These are phyloP conservation scores for Papilio aristodemus DNA, from an alignment of 1,140 invertebrate species.

Conservation along the genomic window DNA sequence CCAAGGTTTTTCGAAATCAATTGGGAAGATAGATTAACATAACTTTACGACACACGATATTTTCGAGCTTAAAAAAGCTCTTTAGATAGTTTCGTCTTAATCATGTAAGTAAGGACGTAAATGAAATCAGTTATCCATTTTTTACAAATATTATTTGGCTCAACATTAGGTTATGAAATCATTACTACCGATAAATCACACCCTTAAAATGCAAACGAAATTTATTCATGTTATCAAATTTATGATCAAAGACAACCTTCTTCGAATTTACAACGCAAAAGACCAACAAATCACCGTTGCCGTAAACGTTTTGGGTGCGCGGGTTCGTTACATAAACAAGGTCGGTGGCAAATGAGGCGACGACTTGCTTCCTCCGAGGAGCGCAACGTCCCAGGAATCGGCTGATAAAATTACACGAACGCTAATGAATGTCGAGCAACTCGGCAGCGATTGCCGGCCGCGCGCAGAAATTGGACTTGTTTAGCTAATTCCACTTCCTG, in stretches of 20 bases:
- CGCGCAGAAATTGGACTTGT: conserved; percentile 61
- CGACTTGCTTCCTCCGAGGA: conserved; percentile 10
- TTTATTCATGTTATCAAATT: neutral
- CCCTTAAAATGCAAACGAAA: neutral
- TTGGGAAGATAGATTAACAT: neutral
- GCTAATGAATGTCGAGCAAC: conserved; percentile 30
- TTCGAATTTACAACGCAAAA: conserved; percentile 4
- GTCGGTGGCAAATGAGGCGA: conserved; percentile 29
- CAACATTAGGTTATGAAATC: too few relatives aligned
- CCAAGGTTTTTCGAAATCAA: neutral
- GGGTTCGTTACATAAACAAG: conserved; percentile 28
- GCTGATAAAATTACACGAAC: conserved; percentile 31
- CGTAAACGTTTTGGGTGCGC: conserved; percentile 21
- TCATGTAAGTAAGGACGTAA: too few relatives aligned
- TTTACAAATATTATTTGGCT: too few relatives aligned
- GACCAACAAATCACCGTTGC: conserved; percentile 17
- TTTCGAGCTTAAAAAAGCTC: too few relatives aligned
- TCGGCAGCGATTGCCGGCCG: conserved; percentile 61
- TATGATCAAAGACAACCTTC: neutral
- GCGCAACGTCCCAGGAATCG: conserved; percentile 15
- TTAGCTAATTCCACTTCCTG: conserved; percentile 56
- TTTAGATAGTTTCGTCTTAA: too few relatives aligned
- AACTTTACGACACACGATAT: too few relatives aligned
- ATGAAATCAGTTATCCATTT: too few relatives aligned
- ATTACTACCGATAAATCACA: too few relatives aligned